phyloP scores from a whole-genome alignment of 2,113 vertebrate species.

The Eupsittula cactorum region DNA sequence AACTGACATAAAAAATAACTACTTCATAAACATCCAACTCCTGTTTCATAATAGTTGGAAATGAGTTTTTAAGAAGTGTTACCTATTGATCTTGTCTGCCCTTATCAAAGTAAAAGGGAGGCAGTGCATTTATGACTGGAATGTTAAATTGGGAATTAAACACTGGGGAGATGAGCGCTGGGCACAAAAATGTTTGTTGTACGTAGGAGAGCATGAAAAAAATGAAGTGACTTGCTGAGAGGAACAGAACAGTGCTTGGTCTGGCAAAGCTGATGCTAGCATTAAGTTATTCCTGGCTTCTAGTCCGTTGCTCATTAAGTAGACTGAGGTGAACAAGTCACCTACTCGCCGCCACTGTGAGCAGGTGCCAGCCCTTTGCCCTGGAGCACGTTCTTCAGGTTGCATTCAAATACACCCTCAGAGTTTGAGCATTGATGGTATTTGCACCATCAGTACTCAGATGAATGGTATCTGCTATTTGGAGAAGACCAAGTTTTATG shows the following conservation, averaged over 20 bases:
- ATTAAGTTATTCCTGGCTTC: neutral
- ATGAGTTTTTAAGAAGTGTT: neutral
- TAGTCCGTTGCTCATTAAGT: neutral
- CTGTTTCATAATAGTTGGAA: slow-evolving; percentile 43
- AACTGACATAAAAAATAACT: slow-evolving; percentile 55
- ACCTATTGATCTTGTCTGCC: neutral
- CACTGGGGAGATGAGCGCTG: neutral
- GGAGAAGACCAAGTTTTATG: neutral
- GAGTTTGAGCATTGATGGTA: neutral
- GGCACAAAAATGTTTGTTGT: neutral
- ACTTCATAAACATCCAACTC: slow-evolving; percentile 41
- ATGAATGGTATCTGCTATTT: rapidly evolving
- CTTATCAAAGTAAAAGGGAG: neutral
- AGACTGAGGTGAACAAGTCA: neutral
- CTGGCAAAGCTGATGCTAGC: neutral
- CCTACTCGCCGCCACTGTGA: neutral
- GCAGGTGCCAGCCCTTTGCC: neutral
- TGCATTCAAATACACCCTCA: neutral
- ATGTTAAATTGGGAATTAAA: neutral
- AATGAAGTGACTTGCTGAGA: neutral
- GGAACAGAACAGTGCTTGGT: neutral
- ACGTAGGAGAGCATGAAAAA: neutral
- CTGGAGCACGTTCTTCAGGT: neutral
- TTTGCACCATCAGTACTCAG: neutral
- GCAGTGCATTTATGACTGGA: neutral